Evolutionary conservation across 2,888 invertebrate genomes (phyloP).

Genomic region (Synergus umbraculus): DNA sequence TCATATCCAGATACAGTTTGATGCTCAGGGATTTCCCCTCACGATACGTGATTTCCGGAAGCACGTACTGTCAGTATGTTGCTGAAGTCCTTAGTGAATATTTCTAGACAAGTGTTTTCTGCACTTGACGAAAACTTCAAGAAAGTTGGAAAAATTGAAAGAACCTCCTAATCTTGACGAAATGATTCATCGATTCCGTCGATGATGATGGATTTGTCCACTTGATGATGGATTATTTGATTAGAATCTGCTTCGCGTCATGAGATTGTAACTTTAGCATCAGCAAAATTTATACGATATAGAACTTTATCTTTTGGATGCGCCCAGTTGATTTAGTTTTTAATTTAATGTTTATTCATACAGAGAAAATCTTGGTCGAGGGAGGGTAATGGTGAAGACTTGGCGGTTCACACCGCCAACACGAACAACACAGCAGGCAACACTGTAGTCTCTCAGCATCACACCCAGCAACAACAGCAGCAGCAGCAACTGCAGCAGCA

Average conservation of each 20-base stretch:
- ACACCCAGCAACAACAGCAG: conserved; percentile 74
- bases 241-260: not conserved
- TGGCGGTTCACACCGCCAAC: conserved; percentile 74
- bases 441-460: conserved; percentile 74
- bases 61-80: conserved; percentile 26
- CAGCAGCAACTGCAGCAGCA: conserved; percentile 75
- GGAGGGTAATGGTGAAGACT: conserved; percentile 82
- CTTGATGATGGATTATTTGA: not conserved
- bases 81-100: conserved; percentile 3
- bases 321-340: not conserved
- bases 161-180: not conserved
- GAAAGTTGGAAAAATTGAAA: not conserved
- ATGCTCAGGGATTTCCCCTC: conserved; percentile 43
- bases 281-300: not conserved
- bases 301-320: not conserved
- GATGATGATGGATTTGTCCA: too few species aligned
- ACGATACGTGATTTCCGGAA: conserved; percentile 27
- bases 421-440: conserved; percentile 79
- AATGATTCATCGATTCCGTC: too few species aligned
- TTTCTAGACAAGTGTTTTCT: not conserved
- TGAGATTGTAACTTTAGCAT: not conserved
- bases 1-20: conserved; percentile 55
- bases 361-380: conserved; percentile 83
- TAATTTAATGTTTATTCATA: conserved; percentile 57
- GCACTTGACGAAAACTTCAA: not conserved